These are phyloP conservation scores for Tigriopus japonicus DNA, from an alignment of 1,140 invertebrate species.

Conservation along the genomic window DNA sequence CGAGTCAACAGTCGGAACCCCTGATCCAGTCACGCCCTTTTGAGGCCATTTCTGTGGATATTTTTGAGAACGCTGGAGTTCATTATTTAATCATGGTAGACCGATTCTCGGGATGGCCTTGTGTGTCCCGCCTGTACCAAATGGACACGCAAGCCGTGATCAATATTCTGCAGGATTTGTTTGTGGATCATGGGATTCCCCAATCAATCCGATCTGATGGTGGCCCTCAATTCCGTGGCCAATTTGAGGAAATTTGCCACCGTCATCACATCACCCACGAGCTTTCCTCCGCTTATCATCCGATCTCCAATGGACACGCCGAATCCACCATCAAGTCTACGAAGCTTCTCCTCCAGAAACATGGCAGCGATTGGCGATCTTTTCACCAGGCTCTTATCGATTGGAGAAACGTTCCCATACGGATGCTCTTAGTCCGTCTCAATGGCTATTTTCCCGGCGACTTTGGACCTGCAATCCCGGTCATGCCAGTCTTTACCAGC, in stretches of 20 bases:
- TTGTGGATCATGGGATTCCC: background rate
- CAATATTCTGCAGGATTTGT: background rate
- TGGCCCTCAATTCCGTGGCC: background rate
- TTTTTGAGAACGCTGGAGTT: background rate
- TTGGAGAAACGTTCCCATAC: too few species aligned
- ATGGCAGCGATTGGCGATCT: too few species aligned
- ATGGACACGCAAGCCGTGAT: background rate
- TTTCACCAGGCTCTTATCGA: too few species aligned
- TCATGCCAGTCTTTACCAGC: too few species aligned
- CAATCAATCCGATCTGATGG: background rate
- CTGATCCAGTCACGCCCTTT: background rate
- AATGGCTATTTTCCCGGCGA: too few species aligned
- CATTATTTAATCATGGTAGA: background rate
- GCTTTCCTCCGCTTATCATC: background rate
- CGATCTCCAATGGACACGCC: background rate
- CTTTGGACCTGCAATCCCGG: too few species aligned
- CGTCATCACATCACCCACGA: background rate
- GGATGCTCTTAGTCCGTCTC: too few species aligned
- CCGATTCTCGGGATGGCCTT: background rate
- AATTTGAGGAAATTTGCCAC: background rate
- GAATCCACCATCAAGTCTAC: background rate
- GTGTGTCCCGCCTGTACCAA: background rate
- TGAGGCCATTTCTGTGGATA: background rate
- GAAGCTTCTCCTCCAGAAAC: background rate
- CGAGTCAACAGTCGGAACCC: background rate